Percentiles rank a stretch among this genome's conserved stretches.
Evolutionary conservation across 2,113 vertebrate genomes (phyloP).

Genomic region (Sceloporus tristichus): DNA sequence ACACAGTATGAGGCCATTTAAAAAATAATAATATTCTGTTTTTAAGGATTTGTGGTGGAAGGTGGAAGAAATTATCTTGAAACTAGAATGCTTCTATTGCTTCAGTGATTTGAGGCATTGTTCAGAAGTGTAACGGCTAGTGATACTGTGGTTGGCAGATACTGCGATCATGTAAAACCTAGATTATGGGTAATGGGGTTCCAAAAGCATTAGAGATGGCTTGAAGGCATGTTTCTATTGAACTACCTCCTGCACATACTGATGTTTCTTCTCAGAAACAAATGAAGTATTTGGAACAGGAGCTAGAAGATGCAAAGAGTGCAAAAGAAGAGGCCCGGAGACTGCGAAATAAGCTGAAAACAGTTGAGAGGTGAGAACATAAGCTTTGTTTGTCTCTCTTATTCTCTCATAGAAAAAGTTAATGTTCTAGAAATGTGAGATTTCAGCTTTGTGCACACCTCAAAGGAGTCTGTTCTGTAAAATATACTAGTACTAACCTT

Average conservation of each 20-base stretch:
- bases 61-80: fast-evolving
- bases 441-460: neutral
- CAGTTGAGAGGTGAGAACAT: constrained; percentile 86
- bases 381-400: fast-evolving
- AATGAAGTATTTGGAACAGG: constrained; percentile 91
- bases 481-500: neutral
- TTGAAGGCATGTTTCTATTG: constrained; percentile 46
- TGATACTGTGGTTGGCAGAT: neutral
- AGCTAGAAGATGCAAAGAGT: constrained; percentile 84
- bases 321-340: constrained; percentile 88
- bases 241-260: constrained; percentile 43
- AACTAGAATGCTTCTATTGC: neutral
- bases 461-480: neutral
- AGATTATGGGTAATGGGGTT: neutral
- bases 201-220: neutral
- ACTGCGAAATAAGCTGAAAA: constrained; percentile 87
- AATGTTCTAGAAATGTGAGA: neutral
- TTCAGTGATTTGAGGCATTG: neutral
- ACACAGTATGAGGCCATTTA: neutral
- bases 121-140: neutral
- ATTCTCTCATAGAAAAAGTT: neutral
- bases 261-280: constrained; percentile 86
- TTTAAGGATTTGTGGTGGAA: neutral
- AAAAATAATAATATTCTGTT: constrained; percentile 16
- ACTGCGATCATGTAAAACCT: constrained; percentile 27